Conservation (phyloP, 2,888 invertebrate species). For the Amorpha juglandis region DNA sequence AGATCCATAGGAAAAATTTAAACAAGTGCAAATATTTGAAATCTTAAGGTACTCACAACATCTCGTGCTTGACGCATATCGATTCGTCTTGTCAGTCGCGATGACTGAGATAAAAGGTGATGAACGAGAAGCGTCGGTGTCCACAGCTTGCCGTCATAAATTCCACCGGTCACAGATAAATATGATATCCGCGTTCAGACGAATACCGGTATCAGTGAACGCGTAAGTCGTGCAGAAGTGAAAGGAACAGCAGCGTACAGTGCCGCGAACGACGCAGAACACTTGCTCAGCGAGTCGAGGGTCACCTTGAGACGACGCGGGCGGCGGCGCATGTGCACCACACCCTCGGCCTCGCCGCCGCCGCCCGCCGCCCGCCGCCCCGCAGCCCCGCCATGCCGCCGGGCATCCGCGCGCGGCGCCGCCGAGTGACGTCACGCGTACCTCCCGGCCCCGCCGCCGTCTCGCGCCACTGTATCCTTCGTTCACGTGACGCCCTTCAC, state of each 20-base stretch:
- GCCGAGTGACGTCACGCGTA: conserved; percentile 66
- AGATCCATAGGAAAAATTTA: conserved; percentile 44
- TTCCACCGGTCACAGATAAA: conserved; percentile 64
- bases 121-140: conserved; percentile 80
- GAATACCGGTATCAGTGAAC: conserved; percentile 65
- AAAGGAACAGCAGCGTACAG: conserved; percentile 68
- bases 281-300: conserved; percentile 67
- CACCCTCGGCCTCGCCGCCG: conserved; percentile 69
- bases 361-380: conserved; percentile 46
- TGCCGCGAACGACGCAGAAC: conserved; percentile 57
- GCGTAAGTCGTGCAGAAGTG: conserved; percentile 59
- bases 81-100: conserved; percentile 80
- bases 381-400: conserved; percentile 37
- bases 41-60: conserved; percentile 67
- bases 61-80: conserved; percentile 82
- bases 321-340: conserved; percentile 80
- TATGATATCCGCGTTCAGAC: conserved; percentile 67
- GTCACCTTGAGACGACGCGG: conserved; percentile 77
- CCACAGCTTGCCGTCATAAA: conserved; percentile 81
- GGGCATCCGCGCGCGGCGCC: conserved; percentile 35
- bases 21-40: conserved; percentile 58
- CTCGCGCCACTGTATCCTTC: conserved; percentile 40
- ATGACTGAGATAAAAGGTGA: conserved; percentile 78
- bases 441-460: conserved; percentile 37
- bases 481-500: conserved; percentile 74